Evolutionary conservation across 1,140 invertebrate genomes (phyloP).

Genomic region (Scylla paramamosain): DNA sequence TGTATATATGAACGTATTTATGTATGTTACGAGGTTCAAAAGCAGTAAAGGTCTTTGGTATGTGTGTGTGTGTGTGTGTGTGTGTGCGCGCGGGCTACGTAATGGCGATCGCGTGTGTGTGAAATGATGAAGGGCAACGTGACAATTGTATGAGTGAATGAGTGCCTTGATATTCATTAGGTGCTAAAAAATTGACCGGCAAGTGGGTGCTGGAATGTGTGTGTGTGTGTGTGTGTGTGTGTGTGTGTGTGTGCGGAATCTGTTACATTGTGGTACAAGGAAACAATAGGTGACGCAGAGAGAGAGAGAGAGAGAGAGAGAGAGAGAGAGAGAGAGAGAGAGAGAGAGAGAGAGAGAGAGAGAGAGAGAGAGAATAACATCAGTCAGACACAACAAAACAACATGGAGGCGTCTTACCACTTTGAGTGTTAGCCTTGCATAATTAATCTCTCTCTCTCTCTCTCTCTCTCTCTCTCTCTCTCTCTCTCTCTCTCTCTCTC

Average conservation of each 20-base stretch:
- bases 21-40: not conserved
- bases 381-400: not conserved
- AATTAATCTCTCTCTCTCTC: constrained; percentile 32
- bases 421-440: not conserved
- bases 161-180: not conserved
- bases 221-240: constrained; percentile 17
- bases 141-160: not conserved
- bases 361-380: constrained; percentile 56
- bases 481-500: constrained; percentile 39
- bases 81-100: not conserved
- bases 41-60: not conserved
- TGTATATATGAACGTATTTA: not conserved
- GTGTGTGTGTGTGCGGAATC: not conserved
- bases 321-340: constrained; percentile 63
- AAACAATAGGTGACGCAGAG: not conserved
- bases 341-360: constrained; percentile 66
- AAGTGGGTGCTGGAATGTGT: not conserved
- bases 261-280: not conserved
- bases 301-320: constrained; percentile 49
- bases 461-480: constrained; percentile 40
- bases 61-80: not conserved
- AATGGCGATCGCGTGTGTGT: not conserved
- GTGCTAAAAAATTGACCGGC: not conserved
- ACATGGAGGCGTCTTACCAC: not conserved
- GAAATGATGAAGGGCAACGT: not conserved